phyloP scores from a whole-genome alignment of 2,888 invertebrate genomes.

The Drosophila seclusa region DNA sequence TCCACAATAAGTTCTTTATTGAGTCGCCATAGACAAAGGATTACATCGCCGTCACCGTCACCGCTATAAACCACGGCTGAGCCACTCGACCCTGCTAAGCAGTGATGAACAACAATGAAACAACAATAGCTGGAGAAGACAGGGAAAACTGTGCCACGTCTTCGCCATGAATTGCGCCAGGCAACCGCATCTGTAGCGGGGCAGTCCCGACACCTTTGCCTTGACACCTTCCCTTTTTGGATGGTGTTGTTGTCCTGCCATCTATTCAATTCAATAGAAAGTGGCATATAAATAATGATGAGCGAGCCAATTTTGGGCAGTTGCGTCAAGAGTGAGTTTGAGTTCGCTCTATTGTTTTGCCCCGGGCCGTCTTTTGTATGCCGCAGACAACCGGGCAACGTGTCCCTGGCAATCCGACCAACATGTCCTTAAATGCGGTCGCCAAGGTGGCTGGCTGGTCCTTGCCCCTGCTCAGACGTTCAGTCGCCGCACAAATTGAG shows the following conservation, averaged over 20 bases:
- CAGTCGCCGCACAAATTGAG: conserved; percentile 76
- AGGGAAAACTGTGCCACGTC: conserved; percentile 70
- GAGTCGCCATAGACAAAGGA: conserved; percentile 77
- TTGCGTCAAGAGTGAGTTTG: conserved; percentile 71
- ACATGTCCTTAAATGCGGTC: conserved; percentile 69
- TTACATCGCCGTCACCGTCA: conserved; percentile 54
- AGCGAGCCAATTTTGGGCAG: conserved; percentile 74
- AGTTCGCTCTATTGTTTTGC: conserved; percentile 51
- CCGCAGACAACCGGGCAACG: conserved; percentile 52
- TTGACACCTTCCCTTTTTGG: conserved; percentile 69
- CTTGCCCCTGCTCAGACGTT: conserved; percentile 56
- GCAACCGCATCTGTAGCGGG: conserved; percentile 53
- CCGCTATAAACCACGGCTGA: conserved; percentile 72
- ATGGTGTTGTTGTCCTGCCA: conserved; percentile 30
- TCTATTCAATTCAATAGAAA: conserved; percentile 67
- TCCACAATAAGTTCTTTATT: conserved; percentile 82
- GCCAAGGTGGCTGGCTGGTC: conserved; percentile 62
- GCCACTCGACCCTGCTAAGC: conserved; percentile 59
- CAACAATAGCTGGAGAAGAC: conserved; percentile 51
- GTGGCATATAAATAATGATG: conserved; percentile 77
- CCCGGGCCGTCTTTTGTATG: conserved; percentile 45
- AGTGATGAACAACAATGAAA: conserved; percentile 48
- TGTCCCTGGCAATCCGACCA: conserved; percentile 28
- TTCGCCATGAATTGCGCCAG: conserved; percentile 61
- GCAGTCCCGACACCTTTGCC: conserved; percentile 69